A percentile compares a stretch with the other conserved stretches of the same genome.
Evolutionary conservation across 2,888 invertebrate species (phyloP).

Genomic region (Chymomyza fuscimana): DNA sequence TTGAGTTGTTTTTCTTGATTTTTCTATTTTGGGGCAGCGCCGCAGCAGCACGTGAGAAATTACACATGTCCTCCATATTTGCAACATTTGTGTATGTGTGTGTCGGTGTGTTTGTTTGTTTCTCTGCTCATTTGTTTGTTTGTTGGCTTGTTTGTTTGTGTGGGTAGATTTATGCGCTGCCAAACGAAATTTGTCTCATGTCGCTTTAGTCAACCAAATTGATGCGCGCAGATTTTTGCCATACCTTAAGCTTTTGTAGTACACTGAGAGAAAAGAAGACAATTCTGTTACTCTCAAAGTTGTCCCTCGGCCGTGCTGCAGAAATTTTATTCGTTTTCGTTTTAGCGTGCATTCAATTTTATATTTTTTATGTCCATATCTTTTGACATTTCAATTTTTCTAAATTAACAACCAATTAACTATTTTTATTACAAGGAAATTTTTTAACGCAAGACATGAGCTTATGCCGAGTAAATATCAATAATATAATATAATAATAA

Average conservation of each 20-base stretch:
- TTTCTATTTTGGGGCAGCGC: constrained; percentile 17
- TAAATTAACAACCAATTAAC: too few relatives aligned
- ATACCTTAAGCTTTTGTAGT: background rate
- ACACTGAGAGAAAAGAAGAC: background rate
- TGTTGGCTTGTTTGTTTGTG: constrained; percentile 20
- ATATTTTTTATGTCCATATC: too few relatives aligned
- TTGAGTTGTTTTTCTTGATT: constrained; percentile 41
- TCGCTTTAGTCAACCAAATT: constrained; percentile 48
- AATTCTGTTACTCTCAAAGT: too few relatives aligned
- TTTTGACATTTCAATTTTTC: too few relatives aligned
- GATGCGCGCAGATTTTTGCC: constrained; percentile 62
- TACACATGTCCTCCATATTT: constrained; percentile 67
- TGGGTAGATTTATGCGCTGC: constrained; percentile 51
- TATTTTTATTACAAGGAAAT: too few relatives aligned
- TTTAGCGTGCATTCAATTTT: too few relatives aligned
- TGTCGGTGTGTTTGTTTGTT: constrained; percentile 39
- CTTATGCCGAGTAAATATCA: too few relatives aligned
- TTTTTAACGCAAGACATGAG: too few relatives aligned
- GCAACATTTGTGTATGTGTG: constrained; percentile 32
- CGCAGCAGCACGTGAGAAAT: constrained; percentile 63
- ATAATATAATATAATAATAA: too few relatives aligned
- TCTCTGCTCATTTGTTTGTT: constrained; percentile 32
- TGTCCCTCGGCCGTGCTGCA: too few relatives aligned
- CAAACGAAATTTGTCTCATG: constrained; percentile 59
- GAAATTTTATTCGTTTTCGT: too few relatives aligned